phyloP scores from a whole-genome alignment of 2,888 invertebrate genomes.

The Oscheius onirici region DNA sequence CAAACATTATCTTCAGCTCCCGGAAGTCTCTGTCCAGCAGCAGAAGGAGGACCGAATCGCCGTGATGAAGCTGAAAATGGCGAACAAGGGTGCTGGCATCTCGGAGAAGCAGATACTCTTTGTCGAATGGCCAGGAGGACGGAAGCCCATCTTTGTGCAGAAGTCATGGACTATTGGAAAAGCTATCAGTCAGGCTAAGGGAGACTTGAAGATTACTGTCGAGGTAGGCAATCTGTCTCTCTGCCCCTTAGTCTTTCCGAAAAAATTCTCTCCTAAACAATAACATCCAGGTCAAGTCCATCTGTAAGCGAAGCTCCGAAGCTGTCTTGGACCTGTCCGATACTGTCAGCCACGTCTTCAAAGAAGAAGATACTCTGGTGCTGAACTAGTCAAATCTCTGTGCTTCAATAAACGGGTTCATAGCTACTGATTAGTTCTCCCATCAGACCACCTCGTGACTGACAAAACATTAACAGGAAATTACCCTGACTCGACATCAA shows the following conservation, averaged over 20 bases:
- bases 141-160: conserved; percentile 25
- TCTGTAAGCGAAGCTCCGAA: neutral
- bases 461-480: too few relatives aligned
- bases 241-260: neutral
- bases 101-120: conserved; percentile 23
- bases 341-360: neutral
- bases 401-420: too few relatives aligned
- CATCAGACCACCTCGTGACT: too few relatives aligned
- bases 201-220: neutral
- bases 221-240: neutral
- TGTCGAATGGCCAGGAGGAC: conserved; percentile 24
- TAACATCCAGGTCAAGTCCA: neutral
- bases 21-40: conserved; percentile 2
- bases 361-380: conserved; percentile 1
- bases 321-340: neutral
- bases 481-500: too few relatives aligned
- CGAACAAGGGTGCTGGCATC: neutral
- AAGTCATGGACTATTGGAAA: conserved; percentile 31
- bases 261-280: neutral
- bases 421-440: too few relatives aligned
- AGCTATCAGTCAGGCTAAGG: neutral
- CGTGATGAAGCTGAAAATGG: conserved; percentile 33
- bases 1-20: too few relatives aligned
- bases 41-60: conserved; percentile 27
- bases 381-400: neutral